Conservation (phyloP, 37 sponge, comb jelly and placozoan genomes). For the Hormiphora californensis region DNA sequence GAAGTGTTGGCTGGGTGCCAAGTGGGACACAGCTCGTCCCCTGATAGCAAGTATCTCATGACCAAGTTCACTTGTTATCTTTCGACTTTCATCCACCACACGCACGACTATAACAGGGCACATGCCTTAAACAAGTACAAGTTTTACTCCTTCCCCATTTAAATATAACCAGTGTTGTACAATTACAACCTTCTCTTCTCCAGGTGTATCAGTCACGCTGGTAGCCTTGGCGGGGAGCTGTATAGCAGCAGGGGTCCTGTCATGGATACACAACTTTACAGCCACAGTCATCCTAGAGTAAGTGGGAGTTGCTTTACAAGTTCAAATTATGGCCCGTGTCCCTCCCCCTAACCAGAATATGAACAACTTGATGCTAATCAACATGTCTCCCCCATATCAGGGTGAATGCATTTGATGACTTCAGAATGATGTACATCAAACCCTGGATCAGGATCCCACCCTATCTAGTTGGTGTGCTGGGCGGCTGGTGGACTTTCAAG, state of each 20-base stretch:
- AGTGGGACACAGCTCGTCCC: too few species aligned
- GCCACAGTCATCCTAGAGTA: slow-evolving; percentile 5
- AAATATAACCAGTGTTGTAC: too few species aligned
- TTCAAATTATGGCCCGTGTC: too few species aligned
- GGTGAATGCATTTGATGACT: neutral
- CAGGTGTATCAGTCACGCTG: slow-evolving; percentile 26
- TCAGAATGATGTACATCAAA: slow-evolving; percentile 25
- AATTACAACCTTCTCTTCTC: too few species aligned
- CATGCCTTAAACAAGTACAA: too few species aligned
- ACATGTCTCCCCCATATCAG: neutral
- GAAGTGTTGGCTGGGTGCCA: too few species aligned
- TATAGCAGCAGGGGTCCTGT: neutral
- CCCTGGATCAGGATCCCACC: slow-evolving; percentile 31
- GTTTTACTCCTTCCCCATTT: too few species aligned
- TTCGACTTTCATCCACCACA: too few species aligned
- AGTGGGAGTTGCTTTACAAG: neutral
- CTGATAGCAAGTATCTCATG: too few species aligned
- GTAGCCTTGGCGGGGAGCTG: neutral
- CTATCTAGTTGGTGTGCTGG: slow-evolving; percentile 21
- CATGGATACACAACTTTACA: neutral
- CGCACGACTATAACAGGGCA: too few species aligned
- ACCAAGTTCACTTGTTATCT: too few species aligned
- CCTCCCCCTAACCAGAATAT: too few species aligned
- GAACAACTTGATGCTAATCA: neutral
- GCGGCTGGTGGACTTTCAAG: slow-evolving; percentile 40